These are phyloP conservation scores for Ctenochaetus hawaiiensis DNA, from an alignment of 2,797 vertebrate species.

Conservation along the genomic window DNA sequence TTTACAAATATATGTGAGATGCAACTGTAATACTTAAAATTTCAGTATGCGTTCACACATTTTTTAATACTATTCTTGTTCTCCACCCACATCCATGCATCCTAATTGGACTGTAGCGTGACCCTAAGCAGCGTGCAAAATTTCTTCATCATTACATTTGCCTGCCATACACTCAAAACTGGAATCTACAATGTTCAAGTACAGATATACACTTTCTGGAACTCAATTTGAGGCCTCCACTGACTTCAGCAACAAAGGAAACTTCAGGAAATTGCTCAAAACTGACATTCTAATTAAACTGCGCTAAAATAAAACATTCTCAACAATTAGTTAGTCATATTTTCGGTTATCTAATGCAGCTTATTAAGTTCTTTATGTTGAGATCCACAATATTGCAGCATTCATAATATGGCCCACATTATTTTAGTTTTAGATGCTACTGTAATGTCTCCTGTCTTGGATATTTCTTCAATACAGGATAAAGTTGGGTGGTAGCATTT, in stretches of 20 bases:
- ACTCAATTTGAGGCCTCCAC: background rate
- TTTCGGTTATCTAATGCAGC: background rate
- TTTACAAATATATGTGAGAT: background rate
- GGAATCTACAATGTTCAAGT: background rate
- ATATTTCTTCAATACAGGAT: background rate
- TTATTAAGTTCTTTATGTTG: background rate
- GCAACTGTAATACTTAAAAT: background rate
- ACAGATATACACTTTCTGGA: background rate
- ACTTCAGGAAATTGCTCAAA: background rate
- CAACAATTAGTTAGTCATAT: background rate
- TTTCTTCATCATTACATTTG: background rate
- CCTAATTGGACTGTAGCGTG: background rate
- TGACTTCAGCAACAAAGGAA: background rate
- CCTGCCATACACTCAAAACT: constrained; percentile 9
- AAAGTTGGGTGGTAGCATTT: background rate
- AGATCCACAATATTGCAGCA: background rate
- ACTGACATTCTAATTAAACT: background rate
- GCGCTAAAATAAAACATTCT: background rate
- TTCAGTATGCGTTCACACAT: too few relatives aligned
- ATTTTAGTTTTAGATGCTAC: background rate
- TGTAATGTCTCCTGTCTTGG: background rate
- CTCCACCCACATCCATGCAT: background rate
- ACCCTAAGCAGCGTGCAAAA: constrained; percentile 11
- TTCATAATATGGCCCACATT: background rate
- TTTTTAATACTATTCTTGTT: background rate